phyloP scores from a whole-genome alignment of 2,888 invertebrate species.

The Andrena praecox region DNA sequence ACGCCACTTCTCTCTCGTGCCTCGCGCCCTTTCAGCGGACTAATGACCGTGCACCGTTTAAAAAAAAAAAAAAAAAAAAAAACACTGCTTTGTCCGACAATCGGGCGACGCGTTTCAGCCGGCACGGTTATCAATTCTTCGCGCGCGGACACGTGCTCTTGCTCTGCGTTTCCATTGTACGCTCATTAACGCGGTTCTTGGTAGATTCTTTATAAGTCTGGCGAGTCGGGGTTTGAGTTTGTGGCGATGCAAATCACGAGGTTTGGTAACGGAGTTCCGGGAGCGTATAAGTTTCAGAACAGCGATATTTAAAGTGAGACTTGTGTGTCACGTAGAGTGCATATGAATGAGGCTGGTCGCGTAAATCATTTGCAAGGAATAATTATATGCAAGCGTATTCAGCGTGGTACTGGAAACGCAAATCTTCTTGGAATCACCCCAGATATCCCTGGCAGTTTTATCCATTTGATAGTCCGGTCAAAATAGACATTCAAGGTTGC shows the following conservation, averaged over 20 bases:
- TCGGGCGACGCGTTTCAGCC: neutral
- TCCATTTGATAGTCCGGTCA: too few species aligned
- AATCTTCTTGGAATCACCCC: too few species aligned
- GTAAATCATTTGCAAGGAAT: too few species aligned
- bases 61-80: conserved; percentile 15
- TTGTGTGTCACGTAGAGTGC: too few species aligned
- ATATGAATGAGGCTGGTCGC: too few species aligned
- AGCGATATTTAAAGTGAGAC: too few species aligned
- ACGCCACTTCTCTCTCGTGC: conserved; percentile 17
- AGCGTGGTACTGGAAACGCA: too few species aligned
- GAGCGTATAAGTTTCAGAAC: neutral
- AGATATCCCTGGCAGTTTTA: too few species aligned
- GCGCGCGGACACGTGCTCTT: neutral
- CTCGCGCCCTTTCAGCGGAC: conserved; percentile 12
- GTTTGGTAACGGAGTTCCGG: neutral
- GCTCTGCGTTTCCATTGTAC: neutral
- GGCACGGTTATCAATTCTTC: neutral
- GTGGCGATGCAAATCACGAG: neutral
- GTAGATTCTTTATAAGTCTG: neutral
- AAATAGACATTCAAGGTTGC: too few species aligned
- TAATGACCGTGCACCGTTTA: neutral
- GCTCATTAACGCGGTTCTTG: neutral
- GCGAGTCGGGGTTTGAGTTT: neutral
- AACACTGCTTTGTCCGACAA: conserved; percentile 7
- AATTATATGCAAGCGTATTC: too few species aligned